Conservation (phyloP, 2,113 vertebrate genomes). For the Aptenodytes patagonicus region DNA sequence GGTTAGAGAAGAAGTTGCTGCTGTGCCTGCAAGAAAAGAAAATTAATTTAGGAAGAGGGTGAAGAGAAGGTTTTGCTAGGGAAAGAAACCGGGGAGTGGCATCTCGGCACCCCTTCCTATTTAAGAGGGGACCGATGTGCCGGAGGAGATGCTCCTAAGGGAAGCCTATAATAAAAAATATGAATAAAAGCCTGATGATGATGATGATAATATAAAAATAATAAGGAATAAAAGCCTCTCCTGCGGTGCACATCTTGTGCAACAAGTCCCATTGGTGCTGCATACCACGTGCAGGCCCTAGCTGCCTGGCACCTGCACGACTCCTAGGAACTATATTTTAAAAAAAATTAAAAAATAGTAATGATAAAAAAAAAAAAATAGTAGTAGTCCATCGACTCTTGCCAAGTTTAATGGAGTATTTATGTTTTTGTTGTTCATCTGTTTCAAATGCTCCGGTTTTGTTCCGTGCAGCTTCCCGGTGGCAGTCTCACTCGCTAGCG, state of each 20-base stretch:
- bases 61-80: neutral
- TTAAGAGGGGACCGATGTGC: neutral
- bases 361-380: neutral
- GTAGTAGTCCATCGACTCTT: neutral
- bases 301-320: neutral
- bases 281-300: neutral
- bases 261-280: fast-evolving
- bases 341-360: neutral
- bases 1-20: neutral
- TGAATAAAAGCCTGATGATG: neutral
- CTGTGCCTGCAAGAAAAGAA: neutral
- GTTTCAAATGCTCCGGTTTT: neutral
- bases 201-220: neutral
- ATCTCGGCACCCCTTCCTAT: neutral
- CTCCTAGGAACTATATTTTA: neutral
- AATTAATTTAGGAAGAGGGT: neutral
- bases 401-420: neutral
- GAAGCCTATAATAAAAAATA: neutral
- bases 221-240: neutral
- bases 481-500: slow-evolving; percentile 61
- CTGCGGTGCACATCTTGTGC: fast-evolving
- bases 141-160: neutral
- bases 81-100: neutral
- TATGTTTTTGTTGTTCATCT: neutral
- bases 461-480: slow-evolving; percentile 66